Conservation (phyloP, 2,113 vertebrate species). For the Gallinago media region DNA sequence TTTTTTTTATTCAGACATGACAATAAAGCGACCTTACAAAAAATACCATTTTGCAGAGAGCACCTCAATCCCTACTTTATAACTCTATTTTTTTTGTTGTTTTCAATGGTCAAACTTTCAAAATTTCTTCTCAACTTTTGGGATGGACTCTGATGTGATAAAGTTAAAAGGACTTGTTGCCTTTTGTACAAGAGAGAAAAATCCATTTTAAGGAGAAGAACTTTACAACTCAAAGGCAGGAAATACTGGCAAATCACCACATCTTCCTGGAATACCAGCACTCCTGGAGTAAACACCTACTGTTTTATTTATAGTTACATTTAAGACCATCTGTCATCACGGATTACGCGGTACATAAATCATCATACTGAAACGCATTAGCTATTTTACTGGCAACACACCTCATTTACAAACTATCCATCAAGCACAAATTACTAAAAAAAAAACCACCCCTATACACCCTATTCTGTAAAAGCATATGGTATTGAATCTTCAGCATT, state of each 20-base stretch:
- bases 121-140: not conserved
- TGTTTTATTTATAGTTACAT: slow-evolving; percentile 62
- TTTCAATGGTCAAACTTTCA: not conserved
- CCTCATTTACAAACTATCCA: slow-evolving; percentile 51
- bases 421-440: slow-evolving; percentile 19
- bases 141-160: not conserved
- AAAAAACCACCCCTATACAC: not conserved
- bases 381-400: slow-evolving; percentile 45
- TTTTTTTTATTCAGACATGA: not conserved
- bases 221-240: not conserved
- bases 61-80: not conserved
- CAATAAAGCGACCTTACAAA: not conserved
- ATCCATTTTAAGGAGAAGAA: not conserved
- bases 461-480: slow-evolving; percentile 24
- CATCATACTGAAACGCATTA: slow-evolving; percentile 53
- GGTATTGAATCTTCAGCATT: not conserved
- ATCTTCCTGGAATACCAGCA: not conserved
- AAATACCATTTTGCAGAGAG: not conserved
- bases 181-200: not conserved
- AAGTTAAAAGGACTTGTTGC: not conserved
- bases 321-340: slow-evolving; percentile 58
- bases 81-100: not conserved
- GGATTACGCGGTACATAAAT: slow-evolving; percentile 61
- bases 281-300: slow-evolving; percentile 46
- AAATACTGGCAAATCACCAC: not conserved